These are phyloP conservation scores for Charaxes varanes DNA, from an alignment of 1,140 invertebrate species.

Conservation along the genomic window DNA sequence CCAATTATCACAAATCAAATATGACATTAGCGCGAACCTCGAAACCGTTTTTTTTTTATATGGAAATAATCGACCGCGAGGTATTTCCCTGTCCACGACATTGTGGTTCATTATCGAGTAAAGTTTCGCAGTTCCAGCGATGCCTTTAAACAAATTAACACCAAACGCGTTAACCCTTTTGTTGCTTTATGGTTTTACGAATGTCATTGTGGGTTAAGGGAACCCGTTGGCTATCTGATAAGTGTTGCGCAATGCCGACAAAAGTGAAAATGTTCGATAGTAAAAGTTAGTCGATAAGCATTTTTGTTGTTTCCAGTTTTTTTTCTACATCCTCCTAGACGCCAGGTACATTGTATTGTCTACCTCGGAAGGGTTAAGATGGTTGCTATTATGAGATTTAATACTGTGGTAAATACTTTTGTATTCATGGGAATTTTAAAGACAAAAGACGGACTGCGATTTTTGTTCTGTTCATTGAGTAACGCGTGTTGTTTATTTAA, in stretches of 20 bases:
- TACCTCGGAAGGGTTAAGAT: slow-evolving; percentile 27
- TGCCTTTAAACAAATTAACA: slow-evolving; percentile 61
- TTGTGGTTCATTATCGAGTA: slow-evolving; percentile 13
- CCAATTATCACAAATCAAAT: no score
- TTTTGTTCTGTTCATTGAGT: slow-evolving; percentile 4
- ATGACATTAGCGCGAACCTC: neutral
- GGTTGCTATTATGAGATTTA: neutral
- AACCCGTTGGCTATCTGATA: slow-evolving; percentile 17
- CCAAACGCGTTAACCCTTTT: slow-evolving; percentile 55
- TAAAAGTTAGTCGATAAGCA: slow-evolving; percentile 45
- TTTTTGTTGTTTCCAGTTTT: slow-evolving; percentile 19
- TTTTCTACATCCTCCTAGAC: no score
- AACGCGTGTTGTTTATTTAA: no score
- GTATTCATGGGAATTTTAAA: slow-evolving; percentile 13
- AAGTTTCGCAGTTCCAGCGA: slow-evolving; percentile 32
- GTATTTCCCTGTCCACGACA: slow-evolving; percentile 8
- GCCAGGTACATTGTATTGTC: no score
- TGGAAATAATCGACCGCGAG: slow-evolving; percentile 6
- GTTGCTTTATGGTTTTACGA: slow-evolving; percentile 56
- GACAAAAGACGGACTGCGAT: no score
- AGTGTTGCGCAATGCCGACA: slow-evolving; percentile 57
- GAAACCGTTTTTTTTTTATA: slow-evolving; percentile 3
- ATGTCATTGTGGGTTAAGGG: slow-evolving; percentile 32
- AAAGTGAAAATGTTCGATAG: slow-evolving; percentile 58
- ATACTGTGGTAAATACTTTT: neutral